Evolutionary conservation across 2,113 vertebrate species (phyloP).

Genomic region (Atractosteus spatula): DNA sequence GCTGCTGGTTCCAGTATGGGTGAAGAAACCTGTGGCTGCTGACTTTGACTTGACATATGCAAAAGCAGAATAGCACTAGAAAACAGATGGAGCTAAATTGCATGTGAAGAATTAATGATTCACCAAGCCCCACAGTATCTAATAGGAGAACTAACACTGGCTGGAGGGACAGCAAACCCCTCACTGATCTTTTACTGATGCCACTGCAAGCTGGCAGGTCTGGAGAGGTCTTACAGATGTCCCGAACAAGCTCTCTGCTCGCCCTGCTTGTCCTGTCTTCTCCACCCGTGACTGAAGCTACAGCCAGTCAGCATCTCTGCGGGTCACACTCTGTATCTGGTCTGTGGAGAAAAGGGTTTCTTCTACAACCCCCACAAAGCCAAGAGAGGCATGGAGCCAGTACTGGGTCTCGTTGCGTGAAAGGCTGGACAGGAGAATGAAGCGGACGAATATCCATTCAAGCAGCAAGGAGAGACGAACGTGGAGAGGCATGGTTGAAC

Average conservation of each 20-base stretch:
- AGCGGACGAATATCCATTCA: conserved; percentile 63
- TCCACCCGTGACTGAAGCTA: conserved; percentile 38
- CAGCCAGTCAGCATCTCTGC: conserved; percentile 78
- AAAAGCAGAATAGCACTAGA: too few relatives aligned
- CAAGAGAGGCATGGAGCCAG: conserved; percentile 65
- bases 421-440: conserved; percentile 53
- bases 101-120: too few relatives aligned
- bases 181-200: too few relatives aligned
- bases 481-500: conserved; percentile 87
- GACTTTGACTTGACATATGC: too few relatives aligned
- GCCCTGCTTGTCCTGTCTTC: conserved; percentile 61
- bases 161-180: too few relatives aligned
- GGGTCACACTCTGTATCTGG: conserved; percentile 88
- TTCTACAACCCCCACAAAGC: conserved; percentile 79
- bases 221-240: too few relatives aligned
- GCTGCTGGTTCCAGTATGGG: too few relatives aligned
- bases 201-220: too few relatives aligned
- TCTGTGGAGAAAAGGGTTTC: conserved; percentile 86
- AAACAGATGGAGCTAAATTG: too few relatives aligned
- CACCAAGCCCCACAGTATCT: too few relatives aligned
- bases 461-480: conserved; percentile 66
- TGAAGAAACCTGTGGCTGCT: too few relatives aligned
- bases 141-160: too few relatives aligned
- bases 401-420: conserved; percentile 55
- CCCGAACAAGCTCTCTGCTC: conserved; percentile 50